Conservation (phyloP, 2,888 invertebrate species). For the Epistrophe grossulariae region DNA sequence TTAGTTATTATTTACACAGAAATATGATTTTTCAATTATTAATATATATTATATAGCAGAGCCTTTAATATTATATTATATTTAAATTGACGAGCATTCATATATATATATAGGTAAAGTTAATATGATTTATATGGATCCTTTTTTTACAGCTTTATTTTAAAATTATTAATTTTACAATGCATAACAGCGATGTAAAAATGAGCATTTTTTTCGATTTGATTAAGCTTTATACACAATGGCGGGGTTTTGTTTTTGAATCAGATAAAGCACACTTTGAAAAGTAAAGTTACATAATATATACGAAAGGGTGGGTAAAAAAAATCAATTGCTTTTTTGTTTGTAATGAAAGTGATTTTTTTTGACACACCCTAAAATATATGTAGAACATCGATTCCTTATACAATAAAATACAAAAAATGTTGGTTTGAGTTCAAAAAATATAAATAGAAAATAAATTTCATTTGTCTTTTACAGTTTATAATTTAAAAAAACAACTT, state of each 20-base stretch:
- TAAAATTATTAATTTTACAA: slow-evolving; percentile 29
- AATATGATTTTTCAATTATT: slow-evolving; percentile 3
- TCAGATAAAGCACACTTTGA: slow-evolving; percentile 24
- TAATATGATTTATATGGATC: slow-evolving; percentile 9
- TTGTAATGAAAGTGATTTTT: neutral
- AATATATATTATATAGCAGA: slow-evolving; percentile 1
- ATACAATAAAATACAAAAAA: neutral
- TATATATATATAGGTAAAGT: slow-evolving; percentile 4
- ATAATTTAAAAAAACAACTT: too few relatives aligned
- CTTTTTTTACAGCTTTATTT: slow-evolving; percentile 12
- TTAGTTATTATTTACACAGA: slow-evolving; percentile 26
- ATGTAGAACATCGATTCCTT: neutral
- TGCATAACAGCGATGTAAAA: slow-evolving; percentile 50
- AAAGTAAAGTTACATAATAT: neutral
- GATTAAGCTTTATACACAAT: slow-evolving; percentile 53
- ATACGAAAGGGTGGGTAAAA: neutral
- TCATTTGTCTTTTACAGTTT: too few relatives aligned
- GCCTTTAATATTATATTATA: slow-evolving; percentile 4
- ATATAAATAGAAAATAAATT: too few relatives aligned
- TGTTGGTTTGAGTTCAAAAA: too few relatives aligned
- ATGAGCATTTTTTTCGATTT: slow-evolving; percentile 60
- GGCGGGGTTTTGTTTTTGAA: neutral
- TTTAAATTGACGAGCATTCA: slow-evolving; percentile 8
- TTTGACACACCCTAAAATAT: neutral
- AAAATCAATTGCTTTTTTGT: neutral